Base-by-base conservation (phyloP, 2,797 vertebrate genomes). In the Lepus townsendii region DNA sequence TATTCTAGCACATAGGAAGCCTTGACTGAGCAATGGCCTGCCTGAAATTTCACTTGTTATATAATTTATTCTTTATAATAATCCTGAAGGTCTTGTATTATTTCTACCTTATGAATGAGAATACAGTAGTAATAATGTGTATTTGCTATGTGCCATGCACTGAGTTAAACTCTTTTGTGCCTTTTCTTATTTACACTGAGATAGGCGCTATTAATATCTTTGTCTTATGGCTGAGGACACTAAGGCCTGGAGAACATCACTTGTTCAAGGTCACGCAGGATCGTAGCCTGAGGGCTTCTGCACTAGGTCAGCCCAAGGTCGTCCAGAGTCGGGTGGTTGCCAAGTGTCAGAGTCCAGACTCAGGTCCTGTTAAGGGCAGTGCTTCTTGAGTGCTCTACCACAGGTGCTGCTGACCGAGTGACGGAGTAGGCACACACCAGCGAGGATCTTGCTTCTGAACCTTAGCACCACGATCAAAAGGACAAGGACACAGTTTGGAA, bases 51-150 rank as follows among this genome's bases (percentile, higher is more conserved):
- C 65, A 80, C 38, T 90, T 75, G 26, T 66, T 90, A 14, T 47
- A 73, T 88, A n/a, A 88, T 90, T 93, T 80, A 77, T 83, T 83
- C 57, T 38, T 84, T 68, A 20, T 54, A 30, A 73, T 9, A 66
- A 50, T 69, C 83, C 80, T 10, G 10, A 84, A n/a, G 16, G 57
- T 71, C 63, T 77, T 87, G 16, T 22, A 35, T 77, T 93, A 65
- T 92, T 92, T 91, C 52, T 47, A 69, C 42, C 89, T 92, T 72
- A 83, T 30, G 69, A 88, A 38, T 52, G n/a, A 93, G 84, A 57
- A 38, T 52, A 62, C 20, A 47, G 24, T 77, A 54, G 60, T 62
- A 38, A 32, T 38, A 32, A 60, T 73, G 35, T 79, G 20, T 38
- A 32, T 93, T 71, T 65, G 11, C 50, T 88, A 2, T 27, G 69